Conservation (phyloP, 2,113 vertebrate species). For the Climacteris rufus region DNA sequence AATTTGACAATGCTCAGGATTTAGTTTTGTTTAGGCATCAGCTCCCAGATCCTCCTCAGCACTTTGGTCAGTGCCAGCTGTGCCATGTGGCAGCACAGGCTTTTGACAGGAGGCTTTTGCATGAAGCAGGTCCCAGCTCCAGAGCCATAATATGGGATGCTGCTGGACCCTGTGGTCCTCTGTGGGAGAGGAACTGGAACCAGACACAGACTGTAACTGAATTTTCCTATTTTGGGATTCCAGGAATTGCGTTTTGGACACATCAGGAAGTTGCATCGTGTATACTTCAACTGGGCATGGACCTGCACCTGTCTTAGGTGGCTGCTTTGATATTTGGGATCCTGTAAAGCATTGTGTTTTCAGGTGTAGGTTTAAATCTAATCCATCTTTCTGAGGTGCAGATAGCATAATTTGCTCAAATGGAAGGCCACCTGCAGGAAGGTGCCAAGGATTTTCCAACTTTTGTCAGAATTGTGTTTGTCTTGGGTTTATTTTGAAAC, state of each 20-base stretch:
- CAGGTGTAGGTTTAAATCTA: not conserved
- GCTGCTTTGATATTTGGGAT: not conserved
- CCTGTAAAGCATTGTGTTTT: not conserved
- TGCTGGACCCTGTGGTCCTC: not conserved
- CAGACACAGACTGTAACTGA: too few species aligned
- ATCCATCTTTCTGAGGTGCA: not conserved
- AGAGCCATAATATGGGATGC: not conserved
- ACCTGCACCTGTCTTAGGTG: rapidly evolving
- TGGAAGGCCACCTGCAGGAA: not conserved
- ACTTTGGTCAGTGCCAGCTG: not conserved
- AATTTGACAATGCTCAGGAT: not conserved
- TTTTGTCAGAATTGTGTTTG: not conserved
- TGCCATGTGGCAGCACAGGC: rapidly evolving
- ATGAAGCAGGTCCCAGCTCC: not conserved
- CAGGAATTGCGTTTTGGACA: not conserved
- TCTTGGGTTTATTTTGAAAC: not conserved
- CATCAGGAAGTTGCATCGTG: not conserved
- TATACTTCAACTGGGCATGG: not conserved
- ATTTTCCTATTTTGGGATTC: not conserved
- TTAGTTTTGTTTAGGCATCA: not conserved
- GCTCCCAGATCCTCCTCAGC: not conserved
- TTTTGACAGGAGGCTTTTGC: not conserved
- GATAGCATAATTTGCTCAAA: not conserved
- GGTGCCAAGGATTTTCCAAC: not conserved
- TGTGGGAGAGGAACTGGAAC: not conserved